Percentiles rank a stretch among this genome's conserved stretches.
These are phyloP conservation scores for Pogonophryne albipinna DNA, from an alignment of 2,797 vertebrate species.

Conservation along the genomic window DNA sequence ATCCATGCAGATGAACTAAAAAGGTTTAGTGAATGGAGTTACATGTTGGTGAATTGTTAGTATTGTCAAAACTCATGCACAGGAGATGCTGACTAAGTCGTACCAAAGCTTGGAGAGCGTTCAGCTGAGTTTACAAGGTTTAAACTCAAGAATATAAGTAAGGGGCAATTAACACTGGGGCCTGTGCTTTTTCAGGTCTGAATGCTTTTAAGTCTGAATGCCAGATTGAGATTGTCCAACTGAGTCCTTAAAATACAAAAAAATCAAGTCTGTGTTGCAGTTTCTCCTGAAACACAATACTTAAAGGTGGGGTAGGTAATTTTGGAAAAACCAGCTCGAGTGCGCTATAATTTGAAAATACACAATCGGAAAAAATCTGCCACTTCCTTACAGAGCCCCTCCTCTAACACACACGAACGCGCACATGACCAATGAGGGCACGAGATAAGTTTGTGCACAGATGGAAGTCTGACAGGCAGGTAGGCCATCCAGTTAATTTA, in stretches of 20 bases:
- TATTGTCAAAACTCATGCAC: background rate
- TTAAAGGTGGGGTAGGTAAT: no score
- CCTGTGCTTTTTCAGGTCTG: background rate
- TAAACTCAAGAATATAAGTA: background rate
- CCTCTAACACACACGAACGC: no score
- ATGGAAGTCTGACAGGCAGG: no score
- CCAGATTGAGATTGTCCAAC: background rate
- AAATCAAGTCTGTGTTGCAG: background rate
- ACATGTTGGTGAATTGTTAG: background rate
- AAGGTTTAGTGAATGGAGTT: background rate
- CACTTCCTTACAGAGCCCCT: no score
- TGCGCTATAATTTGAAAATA: no score
- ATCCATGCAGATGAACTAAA: slow-evolving; percentile 38
- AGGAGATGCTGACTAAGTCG: background rate
- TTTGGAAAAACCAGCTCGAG: no score
- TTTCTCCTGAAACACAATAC: background rate
- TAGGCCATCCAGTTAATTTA: no score
- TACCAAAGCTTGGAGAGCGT: background rate
- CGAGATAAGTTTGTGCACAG: no score
- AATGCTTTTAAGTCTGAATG: background rate
- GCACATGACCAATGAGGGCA: no score
- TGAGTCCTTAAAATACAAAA: no score
- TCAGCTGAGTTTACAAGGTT: background rate
- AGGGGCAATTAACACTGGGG: background rate
- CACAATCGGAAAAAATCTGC: no score